Base-by-base conservation (phyloP, 2,113 vertebrate species). In the Himantopus leucocephalus region DNA sequence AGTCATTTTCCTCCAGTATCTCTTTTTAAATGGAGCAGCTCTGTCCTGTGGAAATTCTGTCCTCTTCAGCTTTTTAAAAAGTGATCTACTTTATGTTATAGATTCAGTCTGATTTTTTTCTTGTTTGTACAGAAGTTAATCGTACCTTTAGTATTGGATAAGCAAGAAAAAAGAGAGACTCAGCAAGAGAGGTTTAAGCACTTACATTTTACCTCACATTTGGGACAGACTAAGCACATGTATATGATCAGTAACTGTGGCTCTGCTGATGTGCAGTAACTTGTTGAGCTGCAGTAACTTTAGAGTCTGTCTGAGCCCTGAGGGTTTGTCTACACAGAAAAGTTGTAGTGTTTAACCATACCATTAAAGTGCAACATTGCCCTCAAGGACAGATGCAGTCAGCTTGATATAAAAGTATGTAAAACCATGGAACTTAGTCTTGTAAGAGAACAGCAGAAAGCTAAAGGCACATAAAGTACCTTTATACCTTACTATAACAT, bases 281-380 rank as follows among this genome's bases (percentile, higher is more conserved):
- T 94, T 81, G 64, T 92, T 89, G 76, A 94, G 72, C 63, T 59
- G 55, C 55, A 91, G 72, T 35, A 87, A 91, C 68, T 90, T 92
- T 39, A 72, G 77, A 7, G 5, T 85, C 84, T 87, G 80, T 91
- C 80, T 90, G 84, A 81, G 84, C 94, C 94, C 83, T 82, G 26
- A 79, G 86, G 86, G 80, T 73, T 60, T 92, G 83, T 70, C 94
- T 88, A 70, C 45, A 62, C 23, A 85, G 20, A 55, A 22, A 85
- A 91, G n/a, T 80, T 81, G 62, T 72, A 48, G 50, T 77, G 67
- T 70, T 95, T 96, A 95, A 80, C 92, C 67, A 41, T 62, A 80
- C 32, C 37, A 82, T 70, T 73, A 58, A 88, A 94, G 63, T 66
- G n/a, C 35, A 88, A 62, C 41, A 15, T 27, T 58, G 66, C 41